Evolutionary conservation across 1,140 invertebrate genomes (phyloP).

Genomic region (Macrobrachium nipponense): DNA sequence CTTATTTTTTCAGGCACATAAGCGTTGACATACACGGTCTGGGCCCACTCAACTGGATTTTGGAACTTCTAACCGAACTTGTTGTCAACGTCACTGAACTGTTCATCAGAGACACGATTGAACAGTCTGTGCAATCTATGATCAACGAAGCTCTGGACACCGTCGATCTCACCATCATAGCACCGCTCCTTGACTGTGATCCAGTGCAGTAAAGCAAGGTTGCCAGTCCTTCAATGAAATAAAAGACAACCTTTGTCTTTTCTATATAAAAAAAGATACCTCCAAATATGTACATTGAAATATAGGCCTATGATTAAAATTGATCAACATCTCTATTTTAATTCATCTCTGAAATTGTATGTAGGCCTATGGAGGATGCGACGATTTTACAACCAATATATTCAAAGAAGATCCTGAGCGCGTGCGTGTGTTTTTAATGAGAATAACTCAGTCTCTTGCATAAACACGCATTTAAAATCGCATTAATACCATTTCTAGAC

Average conservation of each 20-base stretch:
- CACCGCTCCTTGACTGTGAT: background rate
- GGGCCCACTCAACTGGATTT: constrained; percentile 18
- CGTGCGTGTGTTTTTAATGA: too few relatives aligned
- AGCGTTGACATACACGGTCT: constrained; percentile 18
- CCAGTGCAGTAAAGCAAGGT: background rate
- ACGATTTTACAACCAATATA: too few relatives aligned
- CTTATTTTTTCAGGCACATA: constrained; percentile 4
- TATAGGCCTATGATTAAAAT: too few relatives aligned
- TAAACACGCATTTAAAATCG: too few relatives aligned
- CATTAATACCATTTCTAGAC: too few relatives aligned
- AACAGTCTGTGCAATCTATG: background rate
- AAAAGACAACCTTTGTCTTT: too few relatives aligned
- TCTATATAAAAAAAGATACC: too few relatives aligned
- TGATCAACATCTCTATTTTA: too few relatives aligned
- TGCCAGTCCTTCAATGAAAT: background rate
- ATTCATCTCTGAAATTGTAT: too few relatives aligned
- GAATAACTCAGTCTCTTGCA: too few relatives aligned
- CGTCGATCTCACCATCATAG: background rate
- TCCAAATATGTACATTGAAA: background rate
- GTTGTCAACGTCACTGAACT: constrained; percentile 4
- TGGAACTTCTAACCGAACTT: background rate
- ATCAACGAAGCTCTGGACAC: constrained; percentile 1
- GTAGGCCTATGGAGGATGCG: too few relatives aligned
- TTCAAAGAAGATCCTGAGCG: too few relatives aligned
- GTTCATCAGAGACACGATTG: constrained; percentile 11